phyloP scores from a whole-genome alignment of 2,113 vertebrate genomes.

The Sakesphorus luctuosus region DNA sequence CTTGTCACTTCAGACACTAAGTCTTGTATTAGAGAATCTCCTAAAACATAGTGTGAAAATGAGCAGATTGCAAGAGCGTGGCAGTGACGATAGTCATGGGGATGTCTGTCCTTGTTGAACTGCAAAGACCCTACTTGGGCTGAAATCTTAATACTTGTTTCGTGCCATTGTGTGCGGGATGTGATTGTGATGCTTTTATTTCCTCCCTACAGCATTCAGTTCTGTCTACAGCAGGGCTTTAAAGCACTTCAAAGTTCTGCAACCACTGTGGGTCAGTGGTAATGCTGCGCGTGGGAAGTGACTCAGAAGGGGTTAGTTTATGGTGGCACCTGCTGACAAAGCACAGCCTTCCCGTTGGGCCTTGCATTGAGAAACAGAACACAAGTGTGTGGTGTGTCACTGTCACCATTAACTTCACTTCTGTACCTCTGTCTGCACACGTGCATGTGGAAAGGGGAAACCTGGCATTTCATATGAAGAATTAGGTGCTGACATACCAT shows the following conservation, averaged over 20 bases:
- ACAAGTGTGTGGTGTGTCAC: neutral
- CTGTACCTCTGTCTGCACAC: accelerated
- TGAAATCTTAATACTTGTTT: neutral
- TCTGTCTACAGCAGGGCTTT: neutral
- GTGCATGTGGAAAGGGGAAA: neutral
- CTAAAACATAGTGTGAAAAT: neutral
- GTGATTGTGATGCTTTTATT: neutral
- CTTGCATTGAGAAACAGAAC: neutral
- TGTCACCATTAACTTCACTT: neutral
- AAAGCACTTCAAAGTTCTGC: neutral
- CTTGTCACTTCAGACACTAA: neutral
- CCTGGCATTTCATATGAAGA: neutral
- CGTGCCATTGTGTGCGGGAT: neutral
- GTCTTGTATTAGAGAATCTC: neutral
- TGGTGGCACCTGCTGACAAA: neutral
- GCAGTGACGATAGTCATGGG: neutral
- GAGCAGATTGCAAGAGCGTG: neutral
- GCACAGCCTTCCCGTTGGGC: neutral
- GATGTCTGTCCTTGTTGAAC: neutral
- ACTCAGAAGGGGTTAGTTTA: neutral
- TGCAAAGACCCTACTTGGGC: neutral
- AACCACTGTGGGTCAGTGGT: neutral
- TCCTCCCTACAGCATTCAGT: neutral
- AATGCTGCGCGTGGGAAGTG: neutral
- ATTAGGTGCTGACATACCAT: neutral